Evolutionary conservation across 2,113 vertebrate species (phyloP).

Genomic region (Festucalex cinctus): DNA sequence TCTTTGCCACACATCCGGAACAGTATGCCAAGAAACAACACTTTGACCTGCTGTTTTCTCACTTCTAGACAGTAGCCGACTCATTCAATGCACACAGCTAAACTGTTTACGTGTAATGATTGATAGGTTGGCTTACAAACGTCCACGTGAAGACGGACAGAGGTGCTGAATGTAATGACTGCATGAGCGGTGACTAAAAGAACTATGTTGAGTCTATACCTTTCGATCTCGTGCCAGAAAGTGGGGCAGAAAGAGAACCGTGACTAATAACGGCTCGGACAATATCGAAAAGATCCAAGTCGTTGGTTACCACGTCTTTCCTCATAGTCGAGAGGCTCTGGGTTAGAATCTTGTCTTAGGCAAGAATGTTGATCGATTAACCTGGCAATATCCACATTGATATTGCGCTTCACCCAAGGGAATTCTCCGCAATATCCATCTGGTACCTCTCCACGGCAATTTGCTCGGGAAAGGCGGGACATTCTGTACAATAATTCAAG

Average conservation of each 20-base stretch:
- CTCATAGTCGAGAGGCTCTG: not conserved
- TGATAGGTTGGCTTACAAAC: not conserved
- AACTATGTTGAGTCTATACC: not conserved
- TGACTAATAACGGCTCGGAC: no score
- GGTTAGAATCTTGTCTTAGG: not conserved
- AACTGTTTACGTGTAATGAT: not conserved
- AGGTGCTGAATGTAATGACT: not conserved
- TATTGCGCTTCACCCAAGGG: no score
- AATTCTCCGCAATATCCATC: no score
- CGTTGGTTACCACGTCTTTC: no score
- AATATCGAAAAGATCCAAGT: not conserved
- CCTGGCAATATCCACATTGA: no score
- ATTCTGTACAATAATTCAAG: no score
- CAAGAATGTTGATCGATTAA: no score
- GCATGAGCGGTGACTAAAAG: not conserved
- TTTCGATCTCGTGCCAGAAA: no score
- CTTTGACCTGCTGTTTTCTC: not conserved
- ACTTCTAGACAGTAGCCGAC: not conserved
- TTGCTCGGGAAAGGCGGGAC: no score
- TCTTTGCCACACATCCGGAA: conserved; percentile 12
- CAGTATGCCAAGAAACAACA: conserved; percentile 10
- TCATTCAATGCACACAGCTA: not conserved
- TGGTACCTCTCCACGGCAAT: no score
- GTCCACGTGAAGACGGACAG: not conserved
- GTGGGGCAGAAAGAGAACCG: no score